Percentiles rank a stretch among this genome's conserved stretches.
Evolutionary conservation across 2,888 invertebrate genomes (phyloP).

Genomic region (Chloromyia formosa): DNA sequence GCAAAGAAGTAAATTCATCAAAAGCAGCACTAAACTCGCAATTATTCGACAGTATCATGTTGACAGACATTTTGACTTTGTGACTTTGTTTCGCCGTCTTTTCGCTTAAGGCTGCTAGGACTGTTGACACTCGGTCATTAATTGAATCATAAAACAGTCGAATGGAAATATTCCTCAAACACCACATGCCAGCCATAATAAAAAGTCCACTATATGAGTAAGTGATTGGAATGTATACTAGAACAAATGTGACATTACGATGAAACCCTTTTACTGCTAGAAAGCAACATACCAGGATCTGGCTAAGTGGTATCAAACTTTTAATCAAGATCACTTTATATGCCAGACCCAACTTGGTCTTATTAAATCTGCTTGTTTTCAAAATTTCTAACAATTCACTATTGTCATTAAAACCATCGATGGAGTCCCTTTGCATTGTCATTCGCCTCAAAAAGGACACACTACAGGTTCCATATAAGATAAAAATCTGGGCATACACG

Average conservation of each 20-base stretch:
- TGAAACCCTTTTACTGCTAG: too few species aligned
- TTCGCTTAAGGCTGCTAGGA: not conserved
- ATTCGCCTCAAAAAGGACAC: not conserved
- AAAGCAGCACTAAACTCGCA: not conserved
- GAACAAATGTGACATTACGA: too few species aligned
- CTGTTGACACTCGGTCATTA: not conserved
- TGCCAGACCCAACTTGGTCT: not conserved
- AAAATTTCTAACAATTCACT: not conserved
- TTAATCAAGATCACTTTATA: not conserved
- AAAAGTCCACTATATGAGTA: not conserved
- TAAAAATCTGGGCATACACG: too few species aligned
- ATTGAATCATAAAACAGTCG: not conserved
- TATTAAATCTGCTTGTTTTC: not conserved
- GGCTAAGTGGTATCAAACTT: not conserved
- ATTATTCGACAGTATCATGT: not conserved
- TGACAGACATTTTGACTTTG: not conserved
- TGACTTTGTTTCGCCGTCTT: not conserved
- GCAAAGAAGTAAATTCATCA: not conserved
- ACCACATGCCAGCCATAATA: not conserved
- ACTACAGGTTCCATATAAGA: not conserved
- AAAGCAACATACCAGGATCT: not conserved
- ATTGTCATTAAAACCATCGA: not conserved
- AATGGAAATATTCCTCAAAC: not conserved
- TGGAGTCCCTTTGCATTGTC: not conserved
- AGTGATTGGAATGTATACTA: too few species aligned